Evolutionary conservation across 30 jellyfish, hydroid and myxozoan genomes (phyloP), one percentile per base, ranked within the genome.

Genomic region (Turritopsis dohrnii): DNA sequence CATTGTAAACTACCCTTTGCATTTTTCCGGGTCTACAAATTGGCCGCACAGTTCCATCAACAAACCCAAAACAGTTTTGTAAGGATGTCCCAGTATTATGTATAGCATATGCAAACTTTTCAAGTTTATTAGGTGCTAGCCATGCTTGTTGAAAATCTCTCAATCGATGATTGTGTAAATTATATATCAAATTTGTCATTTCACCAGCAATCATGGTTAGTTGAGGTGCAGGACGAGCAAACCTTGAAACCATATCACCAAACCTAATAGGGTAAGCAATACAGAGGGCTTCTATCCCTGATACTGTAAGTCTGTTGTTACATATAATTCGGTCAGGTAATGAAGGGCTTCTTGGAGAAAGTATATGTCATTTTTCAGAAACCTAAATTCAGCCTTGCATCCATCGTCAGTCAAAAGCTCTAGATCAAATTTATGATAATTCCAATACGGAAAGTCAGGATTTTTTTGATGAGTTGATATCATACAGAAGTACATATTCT

Each of bases 31-130:
- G 97, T 65, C 97, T 71, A 60, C 92, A 86, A 28, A 90, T 90
- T 52, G 92, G 97, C 84, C 95, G 71, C 53, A 90, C 97, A 18
- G 92, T 90, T 65, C 95, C 95, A 73, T 90, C 97, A 52, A 90
- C 84, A 86, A 90, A 90, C 66, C 91, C 91, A 87, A 90, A 81
- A 81, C 96, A 88, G 65, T 83, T 88, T 8, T 75, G 52, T 21
- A 54, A 74, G 53, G 92, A 83, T 1, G 89, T 86, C 28, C 85
- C 89, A 30, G 71, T 81, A 53, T 66, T 26, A 60, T 80, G 66
- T 18, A 82, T 84, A 24, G 90, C 95, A 4, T 53, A 65, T n/a
- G 84, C 87, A 69, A 53, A 87, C 54, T 81, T 84, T 31, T 31
- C 73, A 16, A 89, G 87, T 79, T 84, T 84, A 28, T 71, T 73